Conservation (phyloP, 2,888 invertebrate genomes). For the Tetheella fluctuosa region DNA sequence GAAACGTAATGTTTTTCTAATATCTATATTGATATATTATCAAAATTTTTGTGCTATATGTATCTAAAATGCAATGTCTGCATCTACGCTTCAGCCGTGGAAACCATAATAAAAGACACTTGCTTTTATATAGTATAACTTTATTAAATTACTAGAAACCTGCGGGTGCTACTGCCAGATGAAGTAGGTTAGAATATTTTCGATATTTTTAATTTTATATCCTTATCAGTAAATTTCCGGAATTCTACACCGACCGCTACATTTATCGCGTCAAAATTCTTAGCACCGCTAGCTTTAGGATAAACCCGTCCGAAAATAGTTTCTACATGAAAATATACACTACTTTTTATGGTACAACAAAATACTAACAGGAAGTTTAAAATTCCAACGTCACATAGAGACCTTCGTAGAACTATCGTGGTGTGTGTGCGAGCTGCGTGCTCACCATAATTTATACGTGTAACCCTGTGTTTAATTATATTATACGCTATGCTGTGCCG, state of each 20-base stretch:
- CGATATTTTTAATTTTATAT: too few relatives aligned
- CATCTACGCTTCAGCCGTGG: too few relatives aligned
- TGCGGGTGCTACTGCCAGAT: too few relatives aligned
- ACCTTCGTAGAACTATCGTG: slow-evolving; percentile 25
- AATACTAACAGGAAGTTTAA: slow-evolving; percentile 37
- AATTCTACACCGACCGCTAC: background rate
- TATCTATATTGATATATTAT: too few relatives aligned
- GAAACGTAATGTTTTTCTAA: too few relatives aligned
- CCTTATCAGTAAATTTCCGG: background rate
- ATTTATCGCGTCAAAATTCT: background rate
- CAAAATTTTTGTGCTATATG: too few relatives aligned
- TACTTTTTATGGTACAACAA: slow-evolving; percentile 4
- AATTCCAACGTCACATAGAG: slow-evolving; percentile 36
- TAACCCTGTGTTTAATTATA: slow-evolving; percentile 35
- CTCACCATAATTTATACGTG: slow-evolving; percentile 6
- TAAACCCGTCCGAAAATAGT: background rate
- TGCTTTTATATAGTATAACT: too few relatives aligned
- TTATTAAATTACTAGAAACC: too few relatives aligned
- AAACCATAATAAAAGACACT: too few relatives aligned
- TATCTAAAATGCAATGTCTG: too few relatives aligned
- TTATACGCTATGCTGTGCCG: slow-evolving; percentile 21
- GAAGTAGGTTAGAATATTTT: too few relatives aligned
- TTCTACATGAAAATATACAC: background rate
- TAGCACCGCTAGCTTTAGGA: background rate
- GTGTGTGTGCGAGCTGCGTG: background rate